Percentiles rank a stretch among this genome's conserved stretches.
These are phyloP conservation scores for Gymnosoma rotundatum DNA, from an alignment of 2,888 invertebrate genomes.

Conservation along the genomic window DNA sequence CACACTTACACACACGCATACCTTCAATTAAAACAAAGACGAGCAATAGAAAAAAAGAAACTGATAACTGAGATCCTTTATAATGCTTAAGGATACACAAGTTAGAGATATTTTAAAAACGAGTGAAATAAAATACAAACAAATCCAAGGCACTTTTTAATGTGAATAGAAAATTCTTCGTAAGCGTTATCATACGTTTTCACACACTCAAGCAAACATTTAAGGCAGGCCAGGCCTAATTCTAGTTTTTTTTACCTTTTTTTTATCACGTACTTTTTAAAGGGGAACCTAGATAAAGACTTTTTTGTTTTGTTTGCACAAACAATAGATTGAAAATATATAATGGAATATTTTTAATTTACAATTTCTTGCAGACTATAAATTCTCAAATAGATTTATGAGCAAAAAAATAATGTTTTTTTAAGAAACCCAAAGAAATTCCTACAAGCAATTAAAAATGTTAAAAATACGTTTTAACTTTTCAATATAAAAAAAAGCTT, in stretches of 20 bases:
- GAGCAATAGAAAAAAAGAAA: conserved; percentile 19
- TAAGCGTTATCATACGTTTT: conserved; percentile 28
- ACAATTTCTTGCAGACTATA: background rate
- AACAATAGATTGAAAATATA: conserved; percentile 2
- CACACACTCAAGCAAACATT: conserved; percentile 27
- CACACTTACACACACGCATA: background rate
- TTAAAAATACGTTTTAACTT: background rate
- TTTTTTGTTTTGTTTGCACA: background rate
- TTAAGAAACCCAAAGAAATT: background rate
- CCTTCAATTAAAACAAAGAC: background rate
- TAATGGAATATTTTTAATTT: background rate
- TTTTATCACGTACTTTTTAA: background rate
- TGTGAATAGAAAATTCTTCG: background rate
- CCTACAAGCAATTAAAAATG: background rate
- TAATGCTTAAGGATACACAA: background rate
- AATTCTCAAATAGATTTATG: too few species aligned
- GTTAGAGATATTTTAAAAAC: background rate
- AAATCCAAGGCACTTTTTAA: background rate
- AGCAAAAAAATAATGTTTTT: background rate
- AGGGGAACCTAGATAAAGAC: conserved; percentile 4
- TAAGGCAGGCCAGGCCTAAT: conserved; percentile 21
- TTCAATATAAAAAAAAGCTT: background rate
- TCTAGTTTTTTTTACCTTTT: conserved; percentile 31
- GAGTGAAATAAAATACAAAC: background rate
- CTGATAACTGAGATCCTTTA: conserved; percentile 37